These are phyloP conservation scores for Tinea semifulvella DNA, from an alignment of 2,888 invertebrate genomes.

Conservation along the genomic window DNA sequence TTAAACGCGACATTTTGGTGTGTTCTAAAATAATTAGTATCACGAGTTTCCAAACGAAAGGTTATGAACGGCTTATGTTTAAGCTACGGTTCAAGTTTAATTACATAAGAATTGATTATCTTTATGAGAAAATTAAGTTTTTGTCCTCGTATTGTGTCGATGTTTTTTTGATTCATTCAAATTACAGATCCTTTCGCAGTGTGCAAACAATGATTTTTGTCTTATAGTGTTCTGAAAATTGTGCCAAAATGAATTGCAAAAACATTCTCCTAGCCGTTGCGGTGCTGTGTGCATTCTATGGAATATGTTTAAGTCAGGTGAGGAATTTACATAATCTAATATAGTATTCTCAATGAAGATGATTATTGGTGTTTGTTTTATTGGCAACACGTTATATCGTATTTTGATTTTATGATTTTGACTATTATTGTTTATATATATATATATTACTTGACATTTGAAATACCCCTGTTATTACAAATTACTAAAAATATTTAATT, in stretches of 20 bases:
- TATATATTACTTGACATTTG: too few relatives aligned
- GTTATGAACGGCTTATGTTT: conserved; percentile 2
- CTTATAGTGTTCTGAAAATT: background rate
- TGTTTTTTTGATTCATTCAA: background rate
- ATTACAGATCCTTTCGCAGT: conserved; percentile 4
- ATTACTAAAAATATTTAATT: background rate
- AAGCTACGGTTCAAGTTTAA: background rate
- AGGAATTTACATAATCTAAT: too few relatives aligned
- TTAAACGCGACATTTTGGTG: conserved; percentile 9
- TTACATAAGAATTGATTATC: background rate
- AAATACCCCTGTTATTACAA: too few relatives aligned
- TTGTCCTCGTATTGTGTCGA: background rate
- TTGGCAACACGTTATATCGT: too few relatives aligned
- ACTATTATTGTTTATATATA: too few relatives aligned
- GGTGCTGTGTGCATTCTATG: background rate
- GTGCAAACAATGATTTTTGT: background rate
- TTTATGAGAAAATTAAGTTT: conserved; percentile 6
- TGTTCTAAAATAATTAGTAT: conserved; percentile 9
- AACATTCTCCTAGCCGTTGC: background rate
- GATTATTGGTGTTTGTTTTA: too few relatives aligned
- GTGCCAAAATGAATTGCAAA: background rate
- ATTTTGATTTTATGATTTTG: too few relatives aligned
- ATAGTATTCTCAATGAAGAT: too few relatives aligned
- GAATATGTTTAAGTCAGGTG: conserved; percentile 1
- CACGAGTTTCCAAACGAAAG: conserved; percentile 1